Conservation (phyloP, 2,113 vertebrate genomes). For the Rhabdornis inornatus region DNA sequence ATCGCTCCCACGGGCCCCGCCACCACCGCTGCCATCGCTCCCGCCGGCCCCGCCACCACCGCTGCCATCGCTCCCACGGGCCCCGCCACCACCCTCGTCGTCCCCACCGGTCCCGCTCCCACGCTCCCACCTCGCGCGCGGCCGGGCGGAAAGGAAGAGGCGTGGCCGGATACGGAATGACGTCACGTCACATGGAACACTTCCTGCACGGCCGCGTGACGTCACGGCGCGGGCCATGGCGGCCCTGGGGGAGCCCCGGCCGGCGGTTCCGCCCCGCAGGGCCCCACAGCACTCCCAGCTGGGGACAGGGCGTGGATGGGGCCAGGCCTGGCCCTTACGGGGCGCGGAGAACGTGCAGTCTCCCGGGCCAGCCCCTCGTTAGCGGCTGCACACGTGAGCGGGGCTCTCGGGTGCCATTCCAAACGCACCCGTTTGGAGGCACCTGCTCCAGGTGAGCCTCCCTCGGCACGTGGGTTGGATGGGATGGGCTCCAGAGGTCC, state of each 20-base stretch:
- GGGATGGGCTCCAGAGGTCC: fast-evolving
- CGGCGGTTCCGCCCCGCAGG: too few relatives aligned
- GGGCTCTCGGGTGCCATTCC: not conserved
- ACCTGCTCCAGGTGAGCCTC: not conserved
- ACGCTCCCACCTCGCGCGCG: conserved; percentile 6
- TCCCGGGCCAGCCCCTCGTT: fast-evolving
- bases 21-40: too few relatives aligned
- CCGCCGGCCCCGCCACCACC: too few relatives aligned
- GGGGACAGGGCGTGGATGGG: too few relatives aligned
- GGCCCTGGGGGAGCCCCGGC: not conserved
- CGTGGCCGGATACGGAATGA: not conserved
- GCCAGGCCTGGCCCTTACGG: fast-evolving
- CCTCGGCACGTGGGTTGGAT: fast-evolving
- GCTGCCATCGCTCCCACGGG: too few relatives aligned
- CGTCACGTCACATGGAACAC: fast-evolving
- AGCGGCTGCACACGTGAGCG: not conserved
- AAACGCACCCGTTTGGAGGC: not conserved
- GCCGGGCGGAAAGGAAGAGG: not conserved
- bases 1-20: too few relatives aligned
- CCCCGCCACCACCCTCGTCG: too few relatives aligned
- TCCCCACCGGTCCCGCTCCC: too few relatives aligned
- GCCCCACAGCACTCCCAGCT: not conserved
- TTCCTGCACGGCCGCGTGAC: fast-evolving
- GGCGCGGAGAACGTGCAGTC: fast-evolving
- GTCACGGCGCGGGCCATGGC: not conserved